Evolutionary conservation across 2,888 invertebrate species (phyloP), one percentile per base, ranked within the genome.

Genomic region (Zonitis immaculata): DNA sequence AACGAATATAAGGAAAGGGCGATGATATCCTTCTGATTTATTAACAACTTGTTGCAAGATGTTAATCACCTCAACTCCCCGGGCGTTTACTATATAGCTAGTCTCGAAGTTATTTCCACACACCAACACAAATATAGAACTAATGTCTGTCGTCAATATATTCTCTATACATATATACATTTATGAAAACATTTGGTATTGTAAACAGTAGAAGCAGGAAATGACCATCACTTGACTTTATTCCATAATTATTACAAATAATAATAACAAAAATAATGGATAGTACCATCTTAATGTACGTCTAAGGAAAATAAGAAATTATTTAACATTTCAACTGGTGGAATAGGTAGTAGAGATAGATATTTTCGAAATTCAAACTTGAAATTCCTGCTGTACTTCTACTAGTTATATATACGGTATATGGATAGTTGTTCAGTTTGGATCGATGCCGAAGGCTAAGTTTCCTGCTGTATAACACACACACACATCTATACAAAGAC

Each of bases 21-120:
- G 67, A 67, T 65, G 69, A 71, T 68, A 67, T 65, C 65, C 67
- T 64, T 59, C 64, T 69, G 70, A 73, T 73, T 73, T 73, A 73
- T 71, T 71, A 73, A 69, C 72, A 65, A 73, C 72, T 73, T 73
- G 72, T 73, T 73, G 72, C 70, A 57, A 68, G 67, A 67, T 69
- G 70, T 70, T 72, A 72, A 72, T 71, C 71, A 70, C 71, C 65
- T 59, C 62, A 60, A 59, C 62, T 67, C 65, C 62, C 60, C 61
- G 59, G 58, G 57, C 57, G 61, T 62, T 61, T 60, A 58, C 57
- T n/a, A n/a, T n/a, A n/a, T 55, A 56, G 54, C 51, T 35, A 35
- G 35, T 35, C 14, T 61, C 56, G 54, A 56, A 52, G 49, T 52
- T 56, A 58, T 59, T 57, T 49, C n/a, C 35, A 18, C 35, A 35